Conservation (phyloP, 2,888 invertebrate species). For the Pimpla rufipes region DNA sequence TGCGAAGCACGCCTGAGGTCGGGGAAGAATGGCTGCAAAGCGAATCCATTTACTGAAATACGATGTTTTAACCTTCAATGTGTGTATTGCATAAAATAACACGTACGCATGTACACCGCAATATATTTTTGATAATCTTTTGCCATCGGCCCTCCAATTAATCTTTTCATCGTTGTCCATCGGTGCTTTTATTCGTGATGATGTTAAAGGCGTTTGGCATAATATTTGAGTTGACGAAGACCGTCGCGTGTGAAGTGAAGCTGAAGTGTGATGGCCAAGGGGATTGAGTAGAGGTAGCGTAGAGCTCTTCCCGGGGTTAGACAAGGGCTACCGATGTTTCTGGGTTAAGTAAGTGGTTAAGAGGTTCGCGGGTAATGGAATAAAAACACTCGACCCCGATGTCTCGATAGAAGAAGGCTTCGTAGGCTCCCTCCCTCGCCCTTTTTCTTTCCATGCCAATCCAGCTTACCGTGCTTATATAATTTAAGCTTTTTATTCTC, state of each 20-base stretch:
- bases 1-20: too few relatives aligned
- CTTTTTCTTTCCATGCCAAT: conserved; percentile 33
- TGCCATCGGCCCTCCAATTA: conserved; percentile 13
- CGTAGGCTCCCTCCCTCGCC: conserved; percentile 36
- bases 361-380: conserved; percentile 83
- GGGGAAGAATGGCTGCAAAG: too few relatives aligned
- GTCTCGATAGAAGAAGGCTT: conserved; percentile 70
- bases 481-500: conserved; percentile 58
- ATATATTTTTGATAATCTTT: conserved; percentile 29
- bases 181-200: conserved; percentile 21
- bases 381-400: conserved; percentile 84
- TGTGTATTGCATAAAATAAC: not conserved
- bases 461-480: conserved; percentile 51
- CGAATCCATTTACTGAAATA: too few relatives aligned
- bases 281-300: conserved; percentile 15
- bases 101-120: not conserved
- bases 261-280: conserved; percentile 68
- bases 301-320: conserved; percentile 61
- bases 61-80: not conserved
- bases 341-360: conserved; percentile 83
- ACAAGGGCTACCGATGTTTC: conserved; percentile 71
- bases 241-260: conserved; percentile 75
- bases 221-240: conserved; percentile 83
- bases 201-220: conserved; percentile 68
- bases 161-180: conserved; percentile 9